Conservation (phyloP, 1,140 invertebrate genomes). For the Apis dorsata region DNA sequence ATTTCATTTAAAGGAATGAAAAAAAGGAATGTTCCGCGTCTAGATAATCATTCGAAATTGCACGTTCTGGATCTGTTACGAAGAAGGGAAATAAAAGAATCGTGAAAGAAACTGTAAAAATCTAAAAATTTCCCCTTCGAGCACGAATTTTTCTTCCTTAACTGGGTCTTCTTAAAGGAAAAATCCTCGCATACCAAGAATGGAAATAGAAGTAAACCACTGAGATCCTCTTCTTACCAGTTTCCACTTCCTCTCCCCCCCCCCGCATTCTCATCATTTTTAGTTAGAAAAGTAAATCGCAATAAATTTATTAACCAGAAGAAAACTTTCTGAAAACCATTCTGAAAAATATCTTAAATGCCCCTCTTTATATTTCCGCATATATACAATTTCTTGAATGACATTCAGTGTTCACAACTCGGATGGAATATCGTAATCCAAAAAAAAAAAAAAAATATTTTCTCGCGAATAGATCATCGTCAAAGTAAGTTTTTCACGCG, state of each 20-base stretch:
- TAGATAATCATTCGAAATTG: not conserved
- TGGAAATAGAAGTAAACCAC: slow-evolving; percentile 8
- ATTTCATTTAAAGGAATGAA: not conserved
- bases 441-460: no score
- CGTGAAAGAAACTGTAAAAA: not conserved
- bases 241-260: not conserved
- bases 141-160: slow-evolving; percentile 1
- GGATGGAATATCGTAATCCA: no score
- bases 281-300: not conserved
- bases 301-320: no score
- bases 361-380: not conserved
- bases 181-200: slow-evolving; percentile 11
- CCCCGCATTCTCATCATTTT: not conserved
- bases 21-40: not conserved
- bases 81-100: not conserved
- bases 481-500: no score
- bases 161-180: not conserved
- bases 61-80: not conserved
- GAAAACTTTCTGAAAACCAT: no score
- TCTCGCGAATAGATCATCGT: no score
- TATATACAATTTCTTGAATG: not conserved
- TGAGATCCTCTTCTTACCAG: not conserved
- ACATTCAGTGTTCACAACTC: no score
- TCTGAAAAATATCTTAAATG: not conserved
- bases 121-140: not conserved